phyloP scores from a whole-genome alignment of 2,888 invertebrate species.

The Ectropis crepuscularia region DNA sequence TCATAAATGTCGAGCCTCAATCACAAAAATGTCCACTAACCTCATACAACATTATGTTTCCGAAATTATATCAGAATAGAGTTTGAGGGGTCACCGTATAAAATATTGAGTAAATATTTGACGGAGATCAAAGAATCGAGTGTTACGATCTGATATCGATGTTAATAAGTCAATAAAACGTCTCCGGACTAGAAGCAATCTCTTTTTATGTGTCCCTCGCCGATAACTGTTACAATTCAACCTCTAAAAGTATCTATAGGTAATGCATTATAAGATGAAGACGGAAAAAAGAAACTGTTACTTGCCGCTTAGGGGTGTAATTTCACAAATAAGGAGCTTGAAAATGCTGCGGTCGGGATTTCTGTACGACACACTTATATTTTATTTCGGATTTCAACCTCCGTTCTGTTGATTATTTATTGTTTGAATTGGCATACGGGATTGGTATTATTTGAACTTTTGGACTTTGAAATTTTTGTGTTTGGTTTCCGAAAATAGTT shows the following conservation, averaged over 20 bases:
- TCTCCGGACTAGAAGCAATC: slow-evolving; percentile 81
- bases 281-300: slow-evolving; percentile 38
- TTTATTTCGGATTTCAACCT: slow-evolving; percentile 26
- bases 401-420: slow-evolving; percentile 13
- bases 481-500: not conserved
- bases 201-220: slow-evolving; percentile 81
- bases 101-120: slow-evolving; percentile 73
- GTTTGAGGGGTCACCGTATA: slow-evolving; percentile 50
- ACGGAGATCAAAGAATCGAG: slow-evolving; percentile 80
- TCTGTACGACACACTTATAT: slow-evolving; percentile 31
- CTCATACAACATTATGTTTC: slow-evolving; percentile 27
- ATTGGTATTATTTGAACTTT: not conserved
- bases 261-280: slow-evolving; percentile 54
- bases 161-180: slow-evolving; percentile 84
- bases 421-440: not conserved
- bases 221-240: slow-evolving; percentile 76
- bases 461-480: not conserved
- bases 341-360: slow-evolving; percentile 29
- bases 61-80: slow-evolving; percentile 35
- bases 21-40: slow-evolving; percentile 19
- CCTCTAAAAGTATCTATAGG: slow-evolving; percentile 67
- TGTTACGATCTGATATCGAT: slow-evolving; percentile 83
- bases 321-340: slow-evolving; percentile 31
- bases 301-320: slow-evolving; percentile 28
- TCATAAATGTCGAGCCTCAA: not conserved